A percentile compares a stretch with the other conserved stretches of the same genome.
These are phyloP conservation scores for Atlantisia rogersi DNA, from an alignment of 2,113 vertebrate genomes.

Conservation along the genomic window DNA sequence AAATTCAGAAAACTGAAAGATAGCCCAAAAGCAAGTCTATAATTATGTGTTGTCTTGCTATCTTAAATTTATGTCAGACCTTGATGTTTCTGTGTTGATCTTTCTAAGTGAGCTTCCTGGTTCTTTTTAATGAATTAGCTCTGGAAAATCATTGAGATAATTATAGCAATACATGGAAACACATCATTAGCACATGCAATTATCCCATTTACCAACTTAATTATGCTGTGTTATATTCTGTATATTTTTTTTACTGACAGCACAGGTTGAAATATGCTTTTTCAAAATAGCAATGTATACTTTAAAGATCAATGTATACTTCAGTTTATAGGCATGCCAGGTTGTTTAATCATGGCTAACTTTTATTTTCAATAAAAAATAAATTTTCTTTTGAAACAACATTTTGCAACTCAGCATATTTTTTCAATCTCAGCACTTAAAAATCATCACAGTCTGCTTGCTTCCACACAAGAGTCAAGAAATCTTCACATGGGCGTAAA, in stretches of 20 bases:
- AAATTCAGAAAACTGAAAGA: conserved; percentile 34
- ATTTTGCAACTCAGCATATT: neutral
- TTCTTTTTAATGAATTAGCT: conserved; percentile 74
- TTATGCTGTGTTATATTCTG: conserved; percentile 46
- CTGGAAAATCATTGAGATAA: conserved; percentile 72
- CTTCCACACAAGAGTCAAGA: neutral
- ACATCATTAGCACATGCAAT: conserved; percentile 73
- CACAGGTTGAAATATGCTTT: conserved; percentile 44
- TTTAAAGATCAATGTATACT: neutral
- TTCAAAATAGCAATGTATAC: conserved; percentile 18
- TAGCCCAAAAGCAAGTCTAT: conserved; percentile 64
- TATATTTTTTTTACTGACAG: conserved; percentile 4
- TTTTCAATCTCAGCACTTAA: neutral
- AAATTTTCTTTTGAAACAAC: neutral
- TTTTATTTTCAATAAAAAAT: neutral
- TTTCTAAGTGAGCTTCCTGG: conserved; percentile 67
- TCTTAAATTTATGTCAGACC: conserved; percentile 66
- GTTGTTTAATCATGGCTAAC: neutral
- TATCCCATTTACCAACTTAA: conserved; percentile 66
- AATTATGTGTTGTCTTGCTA: conserved; percentile 68
- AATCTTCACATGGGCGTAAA: neutral
- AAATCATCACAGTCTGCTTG: neutral
- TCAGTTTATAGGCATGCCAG: neutral
- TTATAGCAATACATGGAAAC: conserved; percentile 74
- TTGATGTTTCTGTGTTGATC: conserved; percentile 71